Percentiles rank a stretch among this genome's conserved stretches.
Evolutionary conservation across 2,797 vertebrate genomes (phyloP).

Genomic region (Hypotaenidia okinawae): DNA sequence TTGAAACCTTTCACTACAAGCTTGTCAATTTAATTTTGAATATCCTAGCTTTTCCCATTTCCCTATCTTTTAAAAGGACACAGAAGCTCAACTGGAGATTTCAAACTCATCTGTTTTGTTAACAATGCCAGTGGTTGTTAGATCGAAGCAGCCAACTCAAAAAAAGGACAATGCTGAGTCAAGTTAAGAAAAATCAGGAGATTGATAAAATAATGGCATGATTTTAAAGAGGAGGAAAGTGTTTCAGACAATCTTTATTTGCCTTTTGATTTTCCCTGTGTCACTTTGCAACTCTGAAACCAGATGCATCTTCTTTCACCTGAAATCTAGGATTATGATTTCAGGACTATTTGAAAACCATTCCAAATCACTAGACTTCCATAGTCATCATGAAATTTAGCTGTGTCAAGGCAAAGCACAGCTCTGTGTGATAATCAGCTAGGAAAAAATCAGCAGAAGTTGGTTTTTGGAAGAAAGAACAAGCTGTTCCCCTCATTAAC

Average conservation of each 20-base stretch:
- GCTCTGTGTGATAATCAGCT: background rate
- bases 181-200: background rate
- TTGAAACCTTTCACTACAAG: background rate
- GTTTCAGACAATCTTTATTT: background rate
- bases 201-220: background rate
- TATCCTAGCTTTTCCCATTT: background rate
- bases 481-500: background rate
- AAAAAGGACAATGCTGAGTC: background rate
- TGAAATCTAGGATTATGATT: background rate
- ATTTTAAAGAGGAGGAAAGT: background rate
- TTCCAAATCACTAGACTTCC: background rate
- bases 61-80: background rate
- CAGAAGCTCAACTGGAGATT: background rate
- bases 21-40: background rate
- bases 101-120: background rate
- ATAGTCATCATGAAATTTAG: background rate
- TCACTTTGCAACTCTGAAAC: background rate
- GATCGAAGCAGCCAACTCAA: rapidly evolving
- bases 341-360: background rate
- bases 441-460: background rate
- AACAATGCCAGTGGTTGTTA: background rate
- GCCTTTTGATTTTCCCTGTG: background rate
- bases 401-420: background rate
- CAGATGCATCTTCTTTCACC: background rate
- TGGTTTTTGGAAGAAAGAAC: background rate